These are phyloP conservation scores for Deilephila porcellus DNA, from an alignment of 2,888 invertebrate species.

Conservation along the genomic window DNA sequence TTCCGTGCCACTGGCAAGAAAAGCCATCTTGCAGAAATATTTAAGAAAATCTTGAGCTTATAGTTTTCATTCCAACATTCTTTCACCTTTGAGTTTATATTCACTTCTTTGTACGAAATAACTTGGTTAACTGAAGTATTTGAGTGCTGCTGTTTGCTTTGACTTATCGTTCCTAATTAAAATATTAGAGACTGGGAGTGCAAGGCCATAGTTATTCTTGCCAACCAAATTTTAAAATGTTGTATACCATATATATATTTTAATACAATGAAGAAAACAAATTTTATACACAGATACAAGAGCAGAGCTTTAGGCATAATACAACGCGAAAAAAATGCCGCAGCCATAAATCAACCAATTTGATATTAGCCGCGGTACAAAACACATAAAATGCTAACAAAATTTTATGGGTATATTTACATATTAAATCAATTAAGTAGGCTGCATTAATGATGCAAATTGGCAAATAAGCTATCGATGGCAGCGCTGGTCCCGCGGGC, in stretches of 20 bases:
- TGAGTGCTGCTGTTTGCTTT: not conserved
- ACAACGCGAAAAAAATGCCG: not conserved
- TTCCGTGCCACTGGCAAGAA: conserved; percentile 50
- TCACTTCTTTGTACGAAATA: conserved; percentile 12
- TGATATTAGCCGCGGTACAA: conserved; percentile 1
- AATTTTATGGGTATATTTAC: conserved; percentile 65
- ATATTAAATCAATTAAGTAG: conserved; percentile 74
- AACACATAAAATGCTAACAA: conserved; percentile 42
- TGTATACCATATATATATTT: no score
- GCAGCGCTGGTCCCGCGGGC: conserved; percentile 60
- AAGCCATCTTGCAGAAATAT: conserved; percentile 57
- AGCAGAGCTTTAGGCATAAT: not conserved
- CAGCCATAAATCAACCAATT: conserved; percentile 9
- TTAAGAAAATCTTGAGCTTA: conserved; percentile 44
- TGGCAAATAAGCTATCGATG: conserved; percentile 76
- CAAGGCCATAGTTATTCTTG: no score
- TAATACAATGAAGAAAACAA: no score
- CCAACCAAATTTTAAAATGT: no score
- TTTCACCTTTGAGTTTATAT: conserved; percentile 32
- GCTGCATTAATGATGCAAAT: conserved; percentile 77
- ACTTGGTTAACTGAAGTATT: not conserved
- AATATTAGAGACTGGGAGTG: no score
- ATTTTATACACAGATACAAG: no score
- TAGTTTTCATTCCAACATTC: conserved; percentile 51
- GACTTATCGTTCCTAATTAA: not conserved